A percentile compares a stretch with the other conserved stretches of the same genome.
phyloP scores from a whole-genome alignment of 1,140 invertebrate genomes.

The Drosophila busckii region DNA sequence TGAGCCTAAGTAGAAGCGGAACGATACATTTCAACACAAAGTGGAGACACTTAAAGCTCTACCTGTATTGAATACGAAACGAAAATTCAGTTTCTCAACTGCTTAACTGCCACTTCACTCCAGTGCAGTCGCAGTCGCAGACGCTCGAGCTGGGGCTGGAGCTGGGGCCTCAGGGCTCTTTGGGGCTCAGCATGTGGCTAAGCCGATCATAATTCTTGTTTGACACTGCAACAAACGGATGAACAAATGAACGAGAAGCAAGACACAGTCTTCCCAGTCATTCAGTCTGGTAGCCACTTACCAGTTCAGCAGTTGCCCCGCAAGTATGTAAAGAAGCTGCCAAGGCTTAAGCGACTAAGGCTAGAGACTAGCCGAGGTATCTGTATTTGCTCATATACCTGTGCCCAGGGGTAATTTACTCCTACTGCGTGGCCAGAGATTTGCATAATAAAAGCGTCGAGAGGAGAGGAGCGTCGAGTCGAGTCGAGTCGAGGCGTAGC shows the following conservation, averaged over 20 bases:
- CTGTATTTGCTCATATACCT: slow-evolving; percentile 35
- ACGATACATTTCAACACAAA: slow-evolving; percentile 76
- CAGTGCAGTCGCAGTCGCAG: slow-evolving; percentile 9
- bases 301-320: slow-evolving; percentile 13
- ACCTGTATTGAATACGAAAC: slow-evolving; percentile 75
- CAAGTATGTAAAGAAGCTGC: slow-evolving; percentile 2
- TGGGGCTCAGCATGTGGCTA: slow-evolving; percentile 77
- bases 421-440: slow-evolving; percentile 55
- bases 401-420: slow-evolving; percentile 62
- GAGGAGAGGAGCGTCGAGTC: slow-evolving; percentile 20
- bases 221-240: slow-evolving; percentile 76
- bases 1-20: slow-evolving; percentile 33
- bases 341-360: neutral
- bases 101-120: slow-evolving; percentile 31
- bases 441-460: slow-evolving; percentile 67
- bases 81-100: slow-evolving; percentile 30
- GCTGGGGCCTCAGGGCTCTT: slow-evolving; percentile 7
- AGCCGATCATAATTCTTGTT: slow-evolving; percentile 79
- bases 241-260: slow-evolving; percentile 75
- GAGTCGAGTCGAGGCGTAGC: slow-evolving; percentile 22
- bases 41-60: slow-evolving; percentile 77
- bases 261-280: slow-evolving; percentile 29
- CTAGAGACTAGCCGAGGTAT: neutral
- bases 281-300: slow-evolving; percentile 13
- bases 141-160: neutral